phyloP scores from a whole-genome alignment of 2,888 invertebrate genomes.

The Brenthis daphne region DNA sequence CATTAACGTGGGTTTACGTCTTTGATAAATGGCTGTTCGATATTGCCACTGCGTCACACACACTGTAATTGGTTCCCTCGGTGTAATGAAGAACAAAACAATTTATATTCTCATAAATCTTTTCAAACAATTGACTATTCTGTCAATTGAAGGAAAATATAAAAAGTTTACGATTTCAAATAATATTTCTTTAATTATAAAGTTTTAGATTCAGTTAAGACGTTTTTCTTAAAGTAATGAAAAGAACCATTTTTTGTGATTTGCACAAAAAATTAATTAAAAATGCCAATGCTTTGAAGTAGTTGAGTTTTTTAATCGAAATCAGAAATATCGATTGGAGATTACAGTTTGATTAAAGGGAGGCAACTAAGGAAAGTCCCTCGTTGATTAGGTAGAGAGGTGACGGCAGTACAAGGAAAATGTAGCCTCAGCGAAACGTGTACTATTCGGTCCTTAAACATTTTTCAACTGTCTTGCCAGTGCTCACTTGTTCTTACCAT shows the following conservation, averaged over 20 bases:
- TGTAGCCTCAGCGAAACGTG: conserved; percentile 28
- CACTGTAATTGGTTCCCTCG: conserved; percentile 61
- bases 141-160: conserved; percentile 22
- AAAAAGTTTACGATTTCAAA: conserved; percentile 17
- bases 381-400: conserved; percentile 27
- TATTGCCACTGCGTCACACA: conserved; percentile 63
- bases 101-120: conserved; percentile 41
- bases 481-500: conserved; percentile 16
- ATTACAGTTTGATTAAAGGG: conserved; percentile 19
- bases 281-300: background rate
- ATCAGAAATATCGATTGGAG: conserved; percentile 13
- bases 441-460: conserved; percentile 14
- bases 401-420: conserved; percentile 28
- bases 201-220: conserved; percentile 1
- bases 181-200: conserved; percentile 6
- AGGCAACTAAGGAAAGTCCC: conserved; percentile 32
- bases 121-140: conserved; percentile 36
- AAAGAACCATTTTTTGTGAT: conserved; percentile 1
- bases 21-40: conserved; percentile 68
- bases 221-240: background rate
- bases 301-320: conserved; percentile 2
- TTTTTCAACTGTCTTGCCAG: conserved; percentile 15
- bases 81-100: conserved; percentile 48
- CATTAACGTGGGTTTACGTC: conserved; percentile 62
- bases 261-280: conserved; percentile 6